These are phyloP conservation scores for Plebejus anna DNA, from an alignment of 2,888 invertebrate species.

Conservation along the genomic window DNA sequence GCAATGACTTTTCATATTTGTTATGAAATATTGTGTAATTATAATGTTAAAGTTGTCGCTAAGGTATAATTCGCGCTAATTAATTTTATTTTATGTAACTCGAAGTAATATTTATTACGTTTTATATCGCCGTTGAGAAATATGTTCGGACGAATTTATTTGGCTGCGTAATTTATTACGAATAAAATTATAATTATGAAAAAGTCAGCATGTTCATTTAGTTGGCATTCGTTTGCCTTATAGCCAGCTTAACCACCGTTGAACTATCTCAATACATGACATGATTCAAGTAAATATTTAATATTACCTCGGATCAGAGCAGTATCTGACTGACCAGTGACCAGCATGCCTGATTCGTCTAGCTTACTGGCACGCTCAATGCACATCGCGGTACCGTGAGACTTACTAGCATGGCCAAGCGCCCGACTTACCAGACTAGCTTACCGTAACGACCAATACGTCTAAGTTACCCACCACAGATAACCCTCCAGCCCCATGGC, in stretches of 20 bases:
- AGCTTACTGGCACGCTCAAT: too few species aligned
- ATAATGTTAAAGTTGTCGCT: background rate
- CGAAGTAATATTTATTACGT: conserved; percentile 21
- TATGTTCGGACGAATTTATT: conserved; percentile 4
- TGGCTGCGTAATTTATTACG: background rate
- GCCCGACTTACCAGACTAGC: conserved; percentile 19
- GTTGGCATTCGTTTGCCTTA: background rate
- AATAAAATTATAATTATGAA: background rate
- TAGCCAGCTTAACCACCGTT: too few species aligned
- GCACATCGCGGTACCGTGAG: too few species aligned
- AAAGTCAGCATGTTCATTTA: background rate
- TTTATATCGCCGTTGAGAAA: conserved; percentile 16
- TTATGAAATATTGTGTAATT: conserved; percentile 16
- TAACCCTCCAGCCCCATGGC: too few species aligned
- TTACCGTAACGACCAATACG: too few species aligned
- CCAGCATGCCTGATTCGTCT: too few species aligned
- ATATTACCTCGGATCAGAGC: too few species aligned
- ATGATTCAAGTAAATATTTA: too few species aligned
- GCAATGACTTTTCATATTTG: background rate
- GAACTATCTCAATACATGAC: too few species aligned
- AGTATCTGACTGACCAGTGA: too few species aligned
- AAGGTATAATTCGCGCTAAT: conserved; percentile 15
- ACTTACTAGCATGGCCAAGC: background rate
- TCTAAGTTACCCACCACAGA: too few species aligned
- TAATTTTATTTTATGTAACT: conserved; percentile 18